Base-by-base conservation (phyloP, 2,113 vertebrate species). In the Proterorhinus semilunaris region DNA sequence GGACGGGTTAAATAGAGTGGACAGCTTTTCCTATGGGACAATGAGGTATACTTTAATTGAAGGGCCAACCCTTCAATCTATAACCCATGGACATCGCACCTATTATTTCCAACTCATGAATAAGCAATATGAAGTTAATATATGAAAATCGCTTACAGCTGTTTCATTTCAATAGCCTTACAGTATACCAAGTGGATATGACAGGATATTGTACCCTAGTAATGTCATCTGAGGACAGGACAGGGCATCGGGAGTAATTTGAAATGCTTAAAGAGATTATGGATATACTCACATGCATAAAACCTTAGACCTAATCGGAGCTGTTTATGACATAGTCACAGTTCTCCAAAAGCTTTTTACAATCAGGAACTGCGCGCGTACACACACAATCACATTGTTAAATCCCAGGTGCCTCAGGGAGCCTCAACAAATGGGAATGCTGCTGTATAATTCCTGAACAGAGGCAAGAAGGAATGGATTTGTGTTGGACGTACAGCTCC, bases 401-500 rank as follows among this genome's bases (percentile, higher is more conserved):
- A 83, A 89, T 88, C 88, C 72, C 83, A 86, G 83, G 86, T 88
- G 84, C 88, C 79, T 69, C 50, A 49, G 82, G 86, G 87, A 87
- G 74, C 83, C 82, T 76, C 73, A 75, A 67, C 75, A 80, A 87
- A 89, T 81, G 62, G 79, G 82, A 66, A 80, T 67, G 77, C 80
- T 78, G 81, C 53, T 85, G 83, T 69, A 81, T 87, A 87, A 91
- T 90, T 90, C 78, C 80, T 74, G 57, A 90, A 88, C 83, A 88
- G 42, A 66, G 78, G 83, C 76, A 79, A 84, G 72, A 86, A 89
- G 71, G 84, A 83, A 83, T 81, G 69, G 82, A 87, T 87, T 89
- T 87, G 75, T 81, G 80, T 81, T 62, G 57, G 75, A 80, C 77
- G 78, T 68, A 63, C 65, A 83, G 69, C 47, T 61, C 72, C 74